Percentiles rank a stretch among this genome's conserved stretches.
phyloP scores from a whole-genome alignment of 2,797 vertebrate genomes.

The Nannoperca obscura region DNA sequence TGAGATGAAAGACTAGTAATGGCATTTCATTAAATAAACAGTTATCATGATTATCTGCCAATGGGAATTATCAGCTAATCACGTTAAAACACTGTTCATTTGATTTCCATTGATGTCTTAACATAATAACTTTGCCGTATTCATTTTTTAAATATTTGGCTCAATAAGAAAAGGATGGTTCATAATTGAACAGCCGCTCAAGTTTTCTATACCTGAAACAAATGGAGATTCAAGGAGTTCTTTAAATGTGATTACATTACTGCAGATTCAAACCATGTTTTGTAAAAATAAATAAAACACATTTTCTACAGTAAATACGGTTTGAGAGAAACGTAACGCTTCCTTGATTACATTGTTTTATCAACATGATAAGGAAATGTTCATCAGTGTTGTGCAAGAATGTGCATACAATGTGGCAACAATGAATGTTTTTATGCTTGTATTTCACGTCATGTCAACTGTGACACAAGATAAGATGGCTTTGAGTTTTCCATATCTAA shows the following conservation, averaged over 20 bases:
- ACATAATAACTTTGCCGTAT: neutral
- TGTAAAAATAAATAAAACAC: neutral
- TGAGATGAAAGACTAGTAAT: no score
- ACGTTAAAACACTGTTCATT: neutral
- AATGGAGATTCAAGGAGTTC: neutral
- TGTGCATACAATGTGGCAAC: neutral
- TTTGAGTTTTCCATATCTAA: no score
- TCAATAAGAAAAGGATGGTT: neutral
- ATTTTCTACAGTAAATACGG: neutral
- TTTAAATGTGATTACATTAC: neutral
- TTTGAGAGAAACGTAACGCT: neutral
- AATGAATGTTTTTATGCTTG: neutral
- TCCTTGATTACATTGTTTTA: neutral
- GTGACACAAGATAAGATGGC: no score
- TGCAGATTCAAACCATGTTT: neutral
- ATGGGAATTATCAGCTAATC: constrained; percentile 1
- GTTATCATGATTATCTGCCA: neutral
- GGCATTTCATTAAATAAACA: neutral
- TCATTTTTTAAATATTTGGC: neutral
- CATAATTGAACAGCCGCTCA: neutral
- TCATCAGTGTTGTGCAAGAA: neutral
- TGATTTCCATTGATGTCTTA: neutral
- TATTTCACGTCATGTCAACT: no score
- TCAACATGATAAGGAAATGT: neutral
- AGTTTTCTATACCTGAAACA: neutral